Conservation (phyloP, 2,888 invertebrate genomes). For the Stenichneumon culpator region DNA sequence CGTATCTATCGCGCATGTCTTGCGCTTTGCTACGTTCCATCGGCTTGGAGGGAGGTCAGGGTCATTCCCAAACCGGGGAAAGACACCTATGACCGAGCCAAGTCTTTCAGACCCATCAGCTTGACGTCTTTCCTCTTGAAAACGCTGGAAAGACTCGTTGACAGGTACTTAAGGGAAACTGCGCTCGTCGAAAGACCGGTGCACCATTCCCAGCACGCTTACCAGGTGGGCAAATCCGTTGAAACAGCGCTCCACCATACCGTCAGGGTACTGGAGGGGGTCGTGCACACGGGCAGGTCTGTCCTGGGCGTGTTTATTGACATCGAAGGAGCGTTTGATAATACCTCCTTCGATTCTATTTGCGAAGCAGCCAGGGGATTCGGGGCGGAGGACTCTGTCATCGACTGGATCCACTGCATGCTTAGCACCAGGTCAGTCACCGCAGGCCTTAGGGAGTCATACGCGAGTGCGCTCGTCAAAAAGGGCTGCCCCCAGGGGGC, state of each 20-base stretch:
- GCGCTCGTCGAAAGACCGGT: too few species aligned
- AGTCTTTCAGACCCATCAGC: too few species aligned
- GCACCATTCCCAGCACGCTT: too few species aligned
- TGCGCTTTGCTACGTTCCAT: constrained; percentile 51
- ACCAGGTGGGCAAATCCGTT: too few species aligned
- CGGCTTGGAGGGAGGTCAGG: too few species aligned
- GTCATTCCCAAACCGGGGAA: too few species aligned
- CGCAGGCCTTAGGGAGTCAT: constrained; percentile 16
- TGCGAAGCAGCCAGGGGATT: constrained; percentile 27
- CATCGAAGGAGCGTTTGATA: constrained; percentile 67
- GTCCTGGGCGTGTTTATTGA: constrained; percentile 63
- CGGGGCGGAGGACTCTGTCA: constrained; percentile 6
- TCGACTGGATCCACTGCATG: constrained; percentile 48
- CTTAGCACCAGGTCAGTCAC: constrained; percentile 11
- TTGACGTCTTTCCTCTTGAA: constrained; percentile 71
- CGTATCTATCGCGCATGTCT: constrained; percentile 29
- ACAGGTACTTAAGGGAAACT: too few species aligned
- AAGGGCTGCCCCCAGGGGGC: constrained; percentile 56
- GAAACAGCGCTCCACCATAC: constrained; percentile 40
- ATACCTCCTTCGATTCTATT: constrained; percentile 54
- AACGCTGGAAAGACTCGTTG: constrained; percentile 60
- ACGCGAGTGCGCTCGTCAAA: constrained; percentile 16
- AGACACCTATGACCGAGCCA: too few species aligned
- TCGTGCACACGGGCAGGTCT: constrained; percentile 17
- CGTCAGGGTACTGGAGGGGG: constrained; percentile 45